phyloP scores from a whole-genome alignment of 2,888 invertebrate genomes.

The Hirtodrosophila cameraria region DNA sequence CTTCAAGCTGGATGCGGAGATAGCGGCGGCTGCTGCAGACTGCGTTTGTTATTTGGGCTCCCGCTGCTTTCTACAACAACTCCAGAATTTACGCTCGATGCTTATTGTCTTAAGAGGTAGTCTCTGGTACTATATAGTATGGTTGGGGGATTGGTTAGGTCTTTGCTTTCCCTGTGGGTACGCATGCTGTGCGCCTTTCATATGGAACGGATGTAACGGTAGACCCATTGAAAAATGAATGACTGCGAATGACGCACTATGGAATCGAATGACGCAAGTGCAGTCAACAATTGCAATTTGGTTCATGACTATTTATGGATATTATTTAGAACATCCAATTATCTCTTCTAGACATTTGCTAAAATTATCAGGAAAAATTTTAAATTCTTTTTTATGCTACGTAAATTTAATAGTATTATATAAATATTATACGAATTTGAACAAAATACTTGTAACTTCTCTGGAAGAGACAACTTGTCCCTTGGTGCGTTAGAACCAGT shows the following conservation, averaged over 20 bases:
- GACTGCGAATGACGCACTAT: constrained; percentile 34
- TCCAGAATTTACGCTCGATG: constrained; percentile 45
- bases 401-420: no score
- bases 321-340: no score
- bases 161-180: constrained; percentile 21
- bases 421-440: no score
- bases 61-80: constrained; percentile 52
- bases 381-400: no score
- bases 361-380: no score
- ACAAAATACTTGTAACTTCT: no score
- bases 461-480: no score
- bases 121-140: constrained; percentile 20
- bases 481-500: no score
- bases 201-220: constrained; percentile 51
- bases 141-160: constrained; percentile 36
- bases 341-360: no score
- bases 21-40: constrained; percentile 45
- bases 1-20: constrained; percentile 28
- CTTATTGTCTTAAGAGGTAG: constrained; percentile 73
- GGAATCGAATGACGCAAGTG: constrained; percentile 22
- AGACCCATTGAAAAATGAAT: constrained; percentile 28
- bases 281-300: constrained; percentile 2
- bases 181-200: constrained; percentile 40
- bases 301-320: no score
- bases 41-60: constrained; percentile 38